Conservation (phyloP, 64 coral and sea anemone species). For the Porites australiensis region DNA sequence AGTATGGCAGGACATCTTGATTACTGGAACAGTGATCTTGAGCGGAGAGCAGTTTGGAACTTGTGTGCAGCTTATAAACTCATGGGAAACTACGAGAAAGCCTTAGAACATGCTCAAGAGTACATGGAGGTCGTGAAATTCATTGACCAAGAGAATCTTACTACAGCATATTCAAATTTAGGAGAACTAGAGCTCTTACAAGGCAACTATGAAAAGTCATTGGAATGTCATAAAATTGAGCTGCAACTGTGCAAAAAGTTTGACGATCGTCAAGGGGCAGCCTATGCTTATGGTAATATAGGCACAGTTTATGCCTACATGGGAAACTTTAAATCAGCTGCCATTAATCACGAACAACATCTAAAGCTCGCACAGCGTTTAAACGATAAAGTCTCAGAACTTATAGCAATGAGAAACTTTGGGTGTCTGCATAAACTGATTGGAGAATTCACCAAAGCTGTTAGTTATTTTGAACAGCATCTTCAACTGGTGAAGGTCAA, state of each 20-base stretch:
- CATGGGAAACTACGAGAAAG: constrained; percentile 69
- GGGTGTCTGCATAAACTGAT: constrained; percentile 80
- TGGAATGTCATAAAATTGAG: constrained; percentile 83
- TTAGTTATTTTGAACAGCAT: constrained; percentile 77
- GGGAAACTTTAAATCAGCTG: constrained; percentile 70
- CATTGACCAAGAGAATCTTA: constrained; percentile 64
- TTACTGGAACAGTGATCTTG: constrained; percentile 79
- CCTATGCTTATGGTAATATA: constrained; percentile 90
- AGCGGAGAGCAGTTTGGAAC: constrained; percentile 89
- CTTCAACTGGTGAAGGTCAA: constrained; percentile 76
- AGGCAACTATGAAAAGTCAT: constrained; percentile 68
- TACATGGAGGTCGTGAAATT: constrained; percentile 77
- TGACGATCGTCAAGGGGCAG: constrained; percentile 55
- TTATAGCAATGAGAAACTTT: constrained; percentile 77
- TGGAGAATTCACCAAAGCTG: constrained; percentile 64
- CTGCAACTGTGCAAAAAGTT: constrained; percentile 80
- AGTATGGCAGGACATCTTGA: neutral
- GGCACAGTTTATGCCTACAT: constrained; percentile 79
- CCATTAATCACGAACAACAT: constrained; percentile 82
- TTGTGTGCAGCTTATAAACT: constrained; percentile 80
- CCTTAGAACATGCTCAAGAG: constrained; percentile 67
- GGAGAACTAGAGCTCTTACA: constrained; percentile 78
- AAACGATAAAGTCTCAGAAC: constrained; percentile 69
- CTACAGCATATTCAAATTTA: constrained; percentile 74
- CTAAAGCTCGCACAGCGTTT: constrained; percentile 77